Conservation (phyloP, 2,888 invertebrate genomes). For the Nymphalis c-album region DNA sequence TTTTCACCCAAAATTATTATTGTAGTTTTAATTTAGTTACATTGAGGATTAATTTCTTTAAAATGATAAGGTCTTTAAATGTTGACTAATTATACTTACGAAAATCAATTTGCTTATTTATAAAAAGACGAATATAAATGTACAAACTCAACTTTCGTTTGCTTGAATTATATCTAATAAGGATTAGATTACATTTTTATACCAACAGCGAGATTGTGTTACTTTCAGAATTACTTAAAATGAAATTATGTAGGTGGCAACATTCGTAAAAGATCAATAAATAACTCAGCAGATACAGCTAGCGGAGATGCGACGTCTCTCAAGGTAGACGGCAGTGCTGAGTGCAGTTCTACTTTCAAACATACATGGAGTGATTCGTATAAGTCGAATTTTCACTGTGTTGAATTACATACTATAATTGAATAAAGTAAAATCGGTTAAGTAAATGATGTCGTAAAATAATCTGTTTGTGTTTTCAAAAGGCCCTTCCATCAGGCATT, state of each 20-base stretch:
- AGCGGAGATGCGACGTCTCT: not conserved
- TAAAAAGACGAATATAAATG: no score
- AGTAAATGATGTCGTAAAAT: constrained; percentile 4
- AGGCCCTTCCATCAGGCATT: not conserved
- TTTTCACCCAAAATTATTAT: no score
- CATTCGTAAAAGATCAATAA: not conserved
- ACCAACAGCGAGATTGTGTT: not conserved
- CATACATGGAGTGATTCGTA: not conserved
- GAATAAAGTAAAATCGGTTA: not conserved
- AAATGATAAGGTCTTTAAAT: no score
- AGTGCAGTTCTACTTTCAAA: constrained; percentile 9
- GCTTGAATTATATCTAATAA: no score
- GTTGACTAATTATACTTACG: no score
- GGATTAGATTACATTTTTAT: not conserved
- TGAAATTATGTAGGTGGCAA: not conserved
- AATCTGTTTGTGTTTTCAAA: not conserved
- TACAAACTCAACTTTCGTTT: no score
- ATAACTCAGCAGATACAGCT: constrained; percentile 1
- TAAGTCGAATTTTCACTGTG: not conserved
- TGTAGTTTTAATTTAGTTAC: no score
- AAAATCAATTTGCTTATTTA: no score
- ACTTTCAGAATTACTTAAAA: not conserved
- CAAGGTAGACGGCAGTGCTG: not conserved
- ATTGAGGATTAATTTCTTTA: no score
- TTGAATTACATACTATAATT: not conserved